Base-by-base conservation (phyloP, 2,113 vertebrate species). In the Uria aalge region DNA sequence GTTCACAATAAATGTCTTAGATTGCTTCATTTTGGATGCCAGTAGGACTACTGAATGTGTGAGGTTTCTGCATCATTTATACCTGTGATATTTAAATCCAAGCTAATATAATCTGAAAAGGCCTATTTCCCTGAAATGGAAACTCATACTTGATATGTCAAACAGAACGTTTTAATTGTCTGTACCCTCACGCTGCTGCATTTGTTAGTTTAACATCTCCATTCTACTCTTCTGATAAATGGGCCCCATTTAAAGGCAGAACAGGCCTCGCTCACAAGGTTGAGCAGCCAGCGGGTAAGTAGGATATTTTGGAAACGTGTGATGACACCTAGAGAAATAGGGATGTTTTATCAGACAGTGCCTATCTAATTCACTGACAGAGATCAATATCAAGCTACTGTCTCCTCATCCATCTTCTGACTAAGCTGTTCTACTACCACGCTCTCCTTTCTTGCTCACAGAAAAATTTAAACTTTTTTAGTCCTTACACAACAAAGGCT, bases 381-480 rank as follows among this genome's bases (percentile, higher is more conserved):
- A 92, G 95, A 96, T 87, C 89, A 91, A 81, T 91, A 96, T 45
- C 79, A 86, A 91, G 29, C 68, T 55, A 53, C 41, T 1, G 0
- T 50, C 56, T 72, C 68, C 73, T 72, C 93, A 96, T 91, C 80
- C 77, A 93, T 94, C 94, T 95, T 94, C 69, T 85, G 89, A 94
- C 87, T 81, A 75, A 82, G 93, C 77, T 87, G 20, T 34, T 91
- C 64, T 60, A 84, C 40, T 48, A 60, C 38, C 8, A 14, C 3
- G 4, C 38, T 91, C 29, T 14, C 10, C 12, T 4, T 62, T 56
- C 73, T 56, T 36, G 76, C 67, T 47, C 60, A 26, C 24, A 55
- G 68, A 40, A 89, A 81, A 43, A 59, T 30, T 32, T n/a, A 52
- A 71, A 38, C 32, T 13, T 68, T 55, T 86, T 84, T 16, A 89